These are phyloP conservation scores for Ahaetulla prasina DNA, from an alignment of 2,113 vertebrate genomes.

Conservation along the genomic window DNA sequence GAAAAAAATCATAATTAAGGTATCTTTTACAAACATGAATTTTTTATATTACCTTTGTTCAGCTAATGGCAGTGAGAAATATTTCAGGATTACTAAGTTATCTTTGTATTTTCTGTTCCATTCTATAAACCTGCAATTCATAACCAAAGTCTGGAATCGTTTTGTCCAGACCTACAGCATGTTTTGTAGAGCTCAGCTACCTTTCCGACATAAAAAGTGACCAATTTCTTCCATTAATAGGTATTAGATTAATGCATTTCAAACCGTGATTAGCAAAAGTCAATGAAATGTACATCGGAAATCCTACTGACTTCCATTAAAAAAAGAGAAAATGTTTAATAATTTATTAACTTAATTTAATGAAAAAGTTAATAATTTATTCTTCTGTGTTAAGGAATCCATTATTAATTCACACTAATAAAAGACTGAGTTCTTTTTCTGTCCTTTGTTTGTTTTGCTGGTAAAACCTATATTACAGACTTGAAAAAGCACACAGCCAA, in stretches of 20 bases:
- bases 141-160: slow-evolving; percentile 22
- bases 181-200: slow-evolving; percentile 29
- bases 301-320: slow-evolving; percentile 36
- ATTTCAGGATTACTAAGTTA: slow-evolving; percentile 13
- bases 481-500: neutral
- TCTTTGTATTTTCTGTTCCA: slow-evolving; percentile 7
- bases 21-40: neutral
- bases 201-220: slow-evolving; percentile 30
- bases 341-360: slow-evolving; percentile 38
- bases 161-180: neutral
- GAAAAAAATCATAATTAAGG: neutral
- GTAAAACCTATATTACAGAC: slow-evolving; percentile 34
- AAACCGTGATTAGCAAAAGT: slow-evolving; percentile 39
- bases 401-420: slow-evolving; percentile 43
- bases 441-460: slow-evolving; percentile 25
- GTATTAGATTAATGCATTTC: slow-evolving; percentile 39
- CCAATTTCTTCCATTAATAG: slow-evolving; percentile 1
- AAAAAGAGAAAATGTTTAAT: slow-evolving; percentile 39
- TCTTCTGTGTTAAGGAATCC: slow-evolving; percentile 42
- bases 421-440: neutral
- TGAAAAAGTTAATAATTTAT: slow-evolving; percentile 34
- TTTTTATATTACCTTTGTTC: slow-evolving; percentile 12
- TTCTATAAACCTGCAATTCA: neutral
- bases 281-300: slow-evolving; percentile 40
- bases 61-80: neutral